These are phyloP conservation scores for Balanococcus diminutus DNA, from an alignment of 2,888 invertebrate genomes.

Conservation along the genomic window DNA sequence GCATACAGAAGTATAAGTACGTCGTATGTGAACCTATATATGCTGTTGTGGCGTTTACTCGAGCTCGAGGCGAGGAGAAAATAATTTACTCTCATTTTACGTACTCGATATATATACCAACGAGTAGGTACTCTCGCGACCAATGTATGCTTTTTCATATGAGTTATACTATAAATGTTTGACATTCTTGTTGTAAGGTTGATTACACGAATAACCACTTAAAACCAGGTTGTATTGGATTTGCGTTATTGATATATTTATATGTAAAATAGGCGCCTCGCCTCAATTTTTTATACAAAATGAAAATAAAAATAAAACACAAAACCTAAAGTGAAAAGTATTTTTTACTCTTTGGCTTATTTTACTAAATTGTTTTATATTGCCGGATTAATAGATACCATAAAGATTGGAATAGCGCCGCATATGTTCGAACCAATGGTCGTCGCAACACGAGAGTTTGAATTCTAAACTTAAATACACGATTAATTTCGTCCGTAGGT, in stretches of 20 bases:
- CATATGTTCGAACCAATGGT: neutral
- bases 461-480: neutral
- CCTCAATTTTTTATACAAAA: slow-evolving; percentile 47
- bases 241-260: slow-evolving; percentile 55
- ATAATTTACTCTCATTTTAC: slow-evolving; percentile 39
- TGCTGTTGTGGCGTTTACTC: neutral
- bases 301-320: slow-evolving; percentile 13
- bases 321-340: slow-evolving; percentile 7
- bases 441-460: neutral
- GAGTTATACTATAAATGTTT: slow-evolving; percentile 41
- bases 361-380: neutral
- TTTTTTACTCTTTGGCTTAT: neutral
- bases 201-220: slow-evolving; percentile 55
- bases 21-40: neutral
- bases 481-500: slow-evolving; percentile 48
- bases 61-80: neutral
- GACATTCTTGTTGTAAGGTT: slow-evolving; percentile 44
- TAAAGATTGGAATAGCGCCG: slow-evolving; percentile 44
- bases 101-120: too few species aligned
- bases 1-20: neutral
- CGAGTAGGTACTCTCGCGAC: too few species aligned
- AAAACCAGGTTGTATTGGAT: slow-evolving; percentile 50
- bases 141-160: neutral
- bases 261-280: slow-evolving; percentile 51
- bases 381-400: slow-evolving; percentile 46